These are phyloP conservation scores for Sitobion miscanthi DNA, from an alignment of 1,140 invertebrate species.

Conservation along the genomic window DNA sequence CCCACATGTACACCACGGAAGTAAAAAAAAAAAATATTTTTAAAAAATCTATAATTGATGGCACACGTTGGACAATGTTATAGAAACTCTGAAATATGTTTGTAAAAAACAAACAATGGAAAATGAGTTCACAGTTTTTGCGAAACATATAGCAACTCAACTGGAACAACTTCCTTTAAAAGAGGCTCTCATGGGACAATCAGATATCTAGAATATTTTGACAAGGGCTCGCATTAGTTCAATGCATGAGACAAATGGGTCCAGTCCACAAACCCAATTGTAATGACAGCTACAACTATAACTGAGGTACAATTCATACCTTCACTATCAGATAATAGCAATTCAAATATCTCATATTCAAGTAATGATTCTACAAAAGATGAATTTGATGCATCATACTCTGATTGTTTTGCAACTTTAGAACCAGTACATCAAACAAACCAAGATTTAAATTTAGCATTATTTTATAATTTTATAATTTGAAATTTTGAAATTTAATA, in stretches of 20 bases:
- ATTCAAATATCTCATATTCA: too few species aligned
- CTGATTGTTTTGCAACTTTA: neutral
- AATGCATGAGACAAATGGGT: too few species aligned
- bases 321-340: too few species aligned
- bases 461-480: too few species aligned
- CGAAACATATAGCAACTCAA: neutral
- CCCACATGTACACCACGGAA: too few species aligned
- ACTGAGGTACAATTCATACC: neutral
- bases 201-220: neutral
- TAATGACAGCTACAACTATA: neutral
- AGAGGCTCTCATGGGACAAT: neutral
- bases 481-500: too few species aligned
- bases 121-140: neutral
- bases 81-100: neutral
- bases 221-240: neutral
- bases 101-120: neutral
- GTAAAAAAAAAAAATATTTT: too few species aligned
- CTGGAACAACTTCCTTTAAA: neutral
- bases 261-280: neutral
- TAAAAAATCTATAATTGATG: constrained; percentile 1
- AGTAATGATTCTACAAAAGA: too few species aligned
- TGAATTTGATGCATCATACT: neutral
- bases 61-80: neutral
- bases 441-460: too few species aligned
- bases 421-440: too few species aligned